Base-by-base conservation (phyloP, 1,140 invertebrate species). In the Andricus grossulariae region DNA sequence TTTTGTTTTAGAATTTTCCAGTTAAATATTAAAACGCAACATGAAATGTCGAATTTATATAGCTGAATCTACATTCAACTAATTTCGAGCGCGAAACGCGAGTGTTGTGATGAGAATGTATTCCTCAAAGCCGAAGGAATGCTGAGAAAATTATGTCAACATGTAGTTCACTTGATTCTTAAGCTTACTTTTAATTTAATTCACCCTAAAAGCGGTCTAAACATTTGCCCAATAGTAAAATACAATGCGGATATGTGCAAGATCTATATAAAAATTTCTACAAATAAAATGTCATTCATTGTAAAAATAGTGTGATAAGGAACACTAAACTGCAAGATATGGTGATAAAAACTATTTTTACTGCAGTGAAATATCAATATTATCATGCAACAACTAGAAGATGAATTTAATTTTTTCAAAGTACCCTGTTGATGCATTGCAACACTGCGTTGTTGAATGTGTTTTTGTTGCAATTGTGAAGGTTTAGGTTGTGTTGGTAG, bases 401-500 rank as follows among this genome's bases (percentile, higher is more conserved):
- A 49, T 51, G 50, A 52, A 16, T 74, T 78, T 54, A 73, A 72
- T 32, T 19, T 3, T 78, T 81, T 76, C 80, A 72, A 82, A 84
- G 82, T 91, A 91, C 90, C 90, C 90, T 85, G 87, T 80, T 86
- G 89, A 75, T 88, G 88, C 73, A 87, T 85, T 72, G 86, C 76
- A 78, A 86, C 85, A 75, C 87, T 89, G 83, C 90, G 86, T 80
- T 91, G 90, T 73, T 90, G 89, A 80, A 86, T 87, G 57, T 90
- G 88, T 78, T 88, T 88, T 84, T 87, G 90, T 81, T 91, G 92
- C 45, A 91, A 88, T 77, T 90, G 91, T 75, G 87, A 79, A 74
- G 80, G 90, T 79, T 92, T 92, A 39, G 60, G 60, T 83, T 91
- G 87, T 74, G 91, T 87, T 54, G 92, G 88, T 78, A 91, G 85